Percentiles rank a stretch among this genome's conserved stretches.
phyloP scores from a whole-genome alignment of 2,888 invertebrate species.

The Xestia rhomboidea region DNA sequence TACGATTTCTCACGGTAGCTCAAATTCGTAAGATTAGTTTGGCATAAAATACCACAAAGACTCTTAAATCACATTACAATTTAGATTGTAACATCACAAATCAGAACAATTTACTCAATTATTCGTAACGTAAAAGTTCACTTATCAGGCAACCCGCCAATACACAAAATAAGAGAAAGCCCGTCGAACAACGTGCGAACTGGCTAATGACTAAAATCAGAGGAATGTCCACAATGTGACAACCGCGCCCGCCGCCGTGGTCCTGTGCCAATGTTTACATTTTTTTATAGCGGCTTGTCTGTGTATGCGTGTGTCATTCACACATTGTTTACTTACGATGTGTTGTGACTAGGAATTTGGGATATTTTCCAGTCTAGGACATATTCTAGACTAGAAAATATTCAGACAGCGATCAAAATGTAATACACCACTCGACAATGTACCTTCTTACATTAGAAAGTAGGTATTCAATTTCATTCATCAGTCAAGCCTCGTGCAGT shows the following conservation, averaged over 20 bases:
- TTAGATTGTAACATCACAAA: neutral
- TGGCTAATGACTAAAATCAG: slow-evolving; percentile 6
- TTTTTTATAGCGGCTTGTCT: slow-evolving; percentile 40
- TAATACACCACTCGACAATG: neutral
- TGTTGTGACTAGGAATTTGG: neutral
- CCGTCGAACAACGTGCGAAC: neutral
- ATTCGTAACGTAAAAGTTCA: neutral
- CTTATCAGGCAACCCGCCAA: slow-evolving; percentile 35
- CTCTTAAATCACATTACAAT: neutral
- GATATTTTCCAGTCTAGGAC: neutral
- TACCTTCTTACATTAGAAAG: neutral
- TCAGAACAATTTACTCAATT: neutral
- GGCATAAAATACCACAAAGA: neutral
- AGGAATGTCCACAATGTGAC: slow-evolving; percentile 43
- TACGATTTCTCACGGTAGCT: neutral
- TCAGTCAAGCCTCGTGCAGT: no score
- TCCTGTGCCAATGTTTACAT: slow-evolving; percentile 64
- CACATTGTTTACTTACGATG: slow-evolving; percentile 46
- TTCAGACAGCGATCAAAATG: neutral
- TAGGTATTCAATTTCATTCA: no score
- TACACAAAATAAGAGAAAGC: neutral
- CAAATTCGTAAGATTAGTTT: neutral
- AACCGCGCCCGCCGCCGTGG: slow-evolving; percentile 4
- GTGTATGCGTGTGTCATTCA: slow-evolving; percentile 50
- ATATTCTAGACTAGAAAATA: neutral